A percentile compares a stretch with the other conserved stretches of the same genome.
Conservation (phyloP, 2,113 vertebrate genomes). For the Phrynosoma blainvillii region DNA sequence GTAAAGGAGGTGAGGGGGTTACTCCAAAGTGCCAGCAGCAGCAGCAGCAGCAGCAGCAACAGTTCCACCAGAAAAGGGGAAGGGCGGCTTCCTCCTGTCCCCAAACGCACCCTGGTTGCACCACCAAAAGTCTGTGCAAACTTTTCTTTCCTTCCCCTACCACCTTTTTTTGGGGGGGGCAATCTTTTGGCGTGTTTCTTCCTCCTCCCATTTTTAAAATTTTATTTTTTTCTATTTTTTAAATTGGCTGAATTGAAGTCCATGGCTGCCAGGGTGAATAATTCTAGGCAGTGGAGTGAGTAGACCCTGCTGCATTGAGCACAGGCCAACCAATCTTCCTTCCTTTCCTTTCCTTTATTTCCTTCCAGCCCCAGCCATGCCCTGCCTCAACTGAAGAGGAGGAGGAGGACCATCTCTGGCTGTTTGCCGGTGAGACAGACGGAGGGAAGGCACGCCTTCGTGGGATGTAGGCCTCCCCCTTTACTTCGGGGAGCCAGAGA, state of each 20-base stretch:
- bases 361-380: conserved; percentile 65
- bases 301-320: too few relatives aligned
- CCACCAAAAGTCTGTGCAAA: too few relatives aligned
- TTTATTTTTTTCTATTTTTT: too few relatives aligned
- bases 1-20: not conserved
- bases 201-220: not conserved
- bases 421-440: not conserved
- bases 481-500: conserved; percentile 29
- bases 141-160: too few relatives aligned
- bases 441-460: not conserved
- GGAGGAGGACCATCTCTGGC: conserved; percentile 39
- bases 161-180: too few relatives aligned
- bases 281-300: too few relatives aligned
- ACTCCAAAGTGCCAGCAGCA: too few relatives aligned
- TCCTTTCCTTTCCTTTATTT: not conserved
- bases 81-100: not conserved
- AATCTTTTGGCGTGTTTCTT: too few relatives aligned
- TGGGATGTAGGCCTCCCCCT: conserved; percentile 57
- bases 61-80: not conserved
- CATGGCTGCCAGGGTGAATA: too few relatives aligned
- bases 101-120: too few relatives aligned
- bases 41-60: too few relatives aligned
- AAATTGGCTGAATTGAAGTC: too few relatives aligned
- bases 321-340: not conserved
- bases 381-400: conserved; percentile 57